A percentile compares a stretch with the other conserved stretches of the same genome.
Evolutionary conservation across 2,797 vertebrate species (phyloP).

Genomic region (Emys orbicularis): DNA sequence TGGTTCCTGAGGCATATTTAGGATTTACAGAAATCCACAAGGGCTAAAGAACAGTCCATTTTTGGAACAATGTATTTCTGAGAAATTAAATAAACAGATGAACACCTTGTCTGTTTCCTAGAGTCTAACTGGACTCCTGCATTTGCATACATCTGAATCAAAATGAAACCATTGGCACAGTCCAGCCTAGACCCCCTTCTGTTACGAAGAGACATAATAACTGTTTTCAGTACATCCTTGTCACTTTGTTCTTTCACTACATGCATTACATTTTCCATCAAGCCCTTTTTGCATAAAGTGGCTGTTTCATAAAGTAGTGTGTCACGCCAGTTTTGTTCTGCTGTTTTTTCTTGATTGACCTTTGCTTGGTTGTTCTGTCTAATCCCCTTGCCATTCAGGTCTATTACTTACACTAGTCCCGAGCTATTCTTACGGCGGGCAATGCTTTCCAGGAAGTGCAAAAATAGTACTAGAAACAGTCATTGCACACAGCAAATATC

Average conservation of each 20-base stretch:
- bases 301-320: constrained; percentile 19
- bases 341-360: constrained; percentile 19
- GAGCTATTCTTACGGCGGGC: not conserved
- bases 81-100: not conserved
- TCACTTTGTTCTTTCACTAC: constrained; percentile 51
- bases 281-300: constrained; percentile 34
- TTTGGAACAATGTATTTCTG: not conserved
- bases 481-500: not conserved
- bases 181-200: constrained; percentile 33
- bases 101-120: not conserved
- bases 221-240: constrained; percentile 44
- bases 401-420: not conserved
- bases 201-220: constrained; percentile 29
- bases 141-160: constrained; percentile 1
- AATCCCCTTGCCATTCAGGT: not conserved
- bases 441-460: constrained; percentile 3
- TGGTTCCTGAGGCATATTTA: not conserved
- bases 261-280: constrained; percentile 43
- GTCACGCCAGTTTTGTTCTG: not conserved
- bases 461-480: not conserved
- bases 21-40: not conserved
- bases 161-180: not conserved
- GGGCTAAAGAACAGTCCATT: not conserved
- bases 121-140: not conserved
- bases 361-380: constrained; percentile 10